Evolutionary conservation across 2,797 vertebrate genomes (phyloP).

Genomic region (Galago senegalensis): DNA sequence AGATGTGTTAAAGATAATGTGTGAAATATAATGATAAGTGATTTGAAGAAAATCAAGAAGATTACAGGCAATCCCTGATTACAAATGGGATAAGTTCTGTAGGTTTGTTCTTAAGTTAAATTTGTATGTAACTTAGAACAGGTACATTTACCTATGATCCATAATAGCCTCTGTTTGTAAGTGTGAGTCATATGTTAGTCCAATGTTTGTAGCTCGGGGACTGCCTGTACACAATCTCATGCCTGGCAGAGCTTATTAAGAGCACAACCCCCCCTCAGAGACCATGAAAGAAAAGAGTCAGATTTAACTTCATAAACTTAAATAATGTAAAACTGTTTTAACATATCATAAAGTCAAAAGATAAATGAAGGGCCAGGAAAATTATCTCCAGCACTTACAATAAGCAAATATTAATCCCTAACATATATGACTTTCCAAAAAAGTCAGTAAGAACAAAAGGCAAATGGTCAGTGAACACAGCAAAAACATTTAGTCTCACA

Average conservation of each 20-base stretch:
- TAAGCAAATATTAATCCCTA: neutral
- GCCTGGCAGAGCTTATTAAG: neutral
- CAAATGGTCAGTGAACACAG: neutral
- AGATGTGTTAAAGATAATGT: conserved; percentile 14
- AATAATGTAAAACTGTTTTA: neutral
- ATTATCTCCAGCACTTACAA: neutral
- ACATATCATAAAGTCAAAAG: conserved; percentile 17
- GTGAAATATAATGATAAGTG: neutral
- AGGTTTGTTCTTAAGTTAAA: no score
- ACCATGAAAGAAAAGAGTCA: neutral
- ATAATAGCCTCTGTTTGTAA: no score
- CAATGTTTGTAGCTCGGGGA: no score
- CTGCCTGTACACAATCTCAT: neutral
- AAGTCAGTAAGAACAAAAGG: neutral
- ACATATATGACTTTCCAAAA: neutral
- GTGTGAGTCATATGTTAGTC: no score
- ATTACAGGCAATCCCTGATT: neutral
- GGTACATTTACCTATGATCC: no score
- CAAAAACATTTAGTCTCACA: neutral
- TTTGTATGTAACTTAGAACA: no score
- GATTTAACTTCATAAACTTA: neutral
- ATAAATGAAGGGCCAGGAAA: conserved; percentile 5
- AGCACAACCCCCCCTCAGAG: neutral
- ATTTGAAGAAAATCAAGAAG: conserved; percentile 46
- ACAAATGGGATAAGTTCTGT: no score